Base-by-base conservation (phyloP, 1,140 invertebrate genomes). In the Anastrepha obliqua region DNA sequence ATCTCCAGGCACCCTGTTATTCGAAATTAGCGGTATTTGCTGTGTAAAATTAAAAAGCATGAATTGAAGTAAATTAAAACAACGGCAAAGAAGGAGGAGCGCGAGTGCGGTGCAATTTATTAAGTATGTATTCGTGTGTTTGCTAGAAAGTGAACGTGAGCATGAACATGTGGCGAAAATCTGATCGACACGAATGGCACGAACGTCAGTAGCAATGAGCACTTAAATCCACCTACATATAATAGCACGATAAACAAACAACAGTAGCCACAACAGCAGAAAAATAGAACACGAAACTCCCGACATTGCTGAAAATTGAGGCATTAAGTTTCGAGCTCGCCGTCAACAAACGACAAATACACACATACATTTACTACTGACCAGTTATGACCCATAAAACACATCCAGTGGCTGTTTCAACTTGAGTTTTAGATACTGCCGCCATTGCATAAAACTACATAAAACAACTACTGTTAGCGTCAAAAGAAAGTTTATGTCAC, bases 291-390 rank as follows among this genome's bases (percentile, higher is more conserved):
- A 55, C 5, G 44, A 55, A 55, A n/a, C 1, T 51, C 2, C 3
- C 47, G 74, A 81, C 47, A 55, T 81, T 81, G 47, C 74, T 55
- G 51, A 17, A 81, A 81, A 81, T 81, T 81, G 74, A 81, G 74
- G 74, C 74, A 81, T 81, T 78, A 81, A 81, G 55, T 81, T 29
- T 15, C 55, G 74, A 9, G 17, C 47, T 0, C 44, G 2, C 39
- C 11, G 42, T 13, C 15, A 74, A 47, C 42, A 81, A 55, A 81
- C 13, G 55, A 29, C 13, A 17, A 62, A 62, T 5, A 17, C 13
- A 62, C n/a, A 13, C 2, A 15, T 13, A 62, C 13, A 15, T 62
- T 13, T 62, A 62, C 5, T 13, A 62, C 51, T 9, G 8, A 62
- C 15, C 13, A 29, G 29, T 29, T 29, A 0, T 29, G 29, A 62